Conservation (phyloP, 30 jellyfish, hydroid and myxozoan species). For the Chironex yamaguchii region DNA sequence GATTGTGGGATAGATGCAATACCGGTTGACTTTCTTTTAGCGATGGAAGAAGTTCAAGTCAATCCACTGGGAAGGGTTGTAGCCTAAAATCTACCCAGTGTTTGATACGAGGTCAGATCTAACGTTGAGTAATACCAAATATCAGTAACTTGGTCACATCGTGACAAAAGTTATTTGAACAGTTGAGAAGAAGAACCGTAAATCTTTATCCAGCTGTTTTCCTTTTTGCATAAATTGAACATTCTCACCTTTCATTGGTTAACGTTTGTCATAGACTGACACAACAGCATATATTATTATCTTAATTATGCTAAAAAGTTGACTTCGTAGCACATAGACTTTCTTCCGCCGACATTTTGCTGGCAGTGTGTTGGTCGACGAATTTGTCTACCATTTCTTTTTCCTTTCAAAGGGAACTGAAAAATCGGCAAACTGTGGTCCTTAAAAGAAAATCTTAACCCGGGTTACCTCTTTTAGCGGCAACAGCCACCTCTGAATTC, state of each 20-base stretch:
- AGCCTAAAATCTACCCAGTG: no score
- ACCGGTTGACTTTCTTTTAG: no score
- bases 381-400: background rate
- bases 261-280: no score
- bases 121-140: no score
- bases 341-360: conserved; percentile 39
- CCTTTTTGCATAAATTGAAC: background rate
- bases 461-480: conserved; percentile 98
- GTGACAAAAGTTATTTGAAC: no score
- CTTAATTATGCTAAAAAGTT: background rate
- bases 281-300: background rate
- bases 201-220: background rate
- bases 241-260: no score
- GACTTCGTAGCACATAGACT: conserved; percentile 25
- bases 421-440: conserved; percentile 91
- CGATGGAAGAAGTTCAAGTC: no score
- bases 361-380: background rate
- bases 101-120: no score
- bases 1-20: no score
- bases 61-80: no score
- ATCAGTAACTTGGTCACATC: no score
- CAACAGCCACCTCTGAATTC: conserved; percentile 94
- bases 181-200: no score
- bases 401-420: conserved; percentile 24
- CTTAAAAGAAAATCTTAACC: conserved; percentile 71